Base-by-base conservation (phyloP, 2,797 vertebrate genomes). In the Cryptoprocta ferox region DNA sequence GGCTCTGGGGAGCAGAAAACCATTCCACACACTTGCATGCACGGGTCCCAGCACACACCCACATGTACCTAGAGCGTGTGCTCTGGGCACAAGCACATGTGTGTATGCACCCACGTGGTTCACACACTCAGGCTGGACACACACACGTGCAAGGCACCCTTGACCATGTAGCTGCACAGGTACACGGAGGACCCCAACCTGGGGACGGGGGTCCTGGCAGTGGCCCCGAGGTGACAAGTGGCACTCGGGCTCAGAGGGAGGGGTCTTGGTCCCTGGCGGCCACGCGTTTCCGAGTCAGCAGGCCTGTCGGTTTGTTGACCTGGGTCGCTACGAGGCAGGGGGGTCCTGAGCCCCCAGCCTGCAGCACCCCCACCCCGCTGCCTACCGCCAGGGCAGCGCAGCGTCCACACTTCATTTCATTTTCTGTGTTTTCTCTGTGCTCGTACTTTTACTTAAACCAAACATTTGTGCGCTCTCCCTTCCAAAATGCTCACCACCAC, bases 31-130 rank as follows among this genome's bases (percentile, higher is more conserved):
- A 2, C 48, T 35, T 14, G 50, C 76, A 37, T 50, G 12, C 37
- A 48, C 28, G 7, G 2, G 14, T 45, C 39, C 42, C 26, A 45
- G 30, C 63, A 32, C 39, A 30, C 15, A 10, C 71, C 39, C 42
- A 0, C 0, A 3, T 18, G 42, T 15, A 4, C 15, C 14, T 9
- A 18, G 0, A 15, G 30, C 15, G 48, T 6, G 32, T 14, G 19
- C 16, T 56, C 63, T 1, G 0, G 39, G 48, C 66, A 45, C n/a
- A 26, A 26, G 45, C 26, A 39, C 56, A 11, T 42, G 56, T 4
- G 3, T 42, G 26, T 1, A 39, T 3, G 8, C 13, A 11, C 45
- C 4, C 48, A 39, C 2, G 15, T 32, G 6, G 3, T 24, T 28
- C 42, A 15, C 42, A 11, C 63, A 39, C 35, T 30, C 12, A 7